phyloP scores from a whole-genome alignment of 2,888 invertebrate species.

The Aphidoletes aphidimyza region DNA sequence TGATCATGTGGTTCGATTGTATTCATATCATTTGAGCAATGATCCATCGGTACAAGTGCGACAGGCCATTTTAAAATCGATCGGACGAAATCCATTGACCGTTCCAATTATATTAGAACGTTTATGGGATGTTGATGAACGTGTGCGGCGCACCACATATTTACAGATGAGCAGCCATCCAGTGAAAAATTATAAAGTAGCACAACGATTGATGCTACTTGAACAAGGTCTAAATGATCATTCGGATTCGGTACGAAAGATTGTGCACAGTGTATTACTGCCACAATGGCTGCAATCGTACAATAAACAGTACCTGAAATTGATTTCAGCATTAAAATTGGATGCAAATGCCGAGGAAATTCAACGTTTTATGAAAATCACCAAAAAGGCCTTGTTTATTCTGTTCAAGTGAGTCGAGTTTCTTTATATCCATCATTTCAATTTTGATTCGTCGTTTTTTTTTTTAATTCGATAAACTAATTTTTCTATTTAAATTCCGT shows the following conservation, averaged over 20 bases:
- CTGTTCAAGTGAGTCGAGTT: slow-evolving; percentile 69
- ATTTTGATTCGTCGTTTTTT: slow-evolving; percentile 2
- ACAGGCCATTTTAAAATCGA: slow-evolving; percentile 75
- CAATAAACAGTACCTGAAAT: slow-evolving; percentile 75
- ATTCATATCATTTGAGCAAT: slow-evolving; percentile 75
- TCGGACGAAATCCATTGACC: slow-evolving; percentile 78
- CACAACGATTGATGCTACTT: slow-evolving; percentile 72
- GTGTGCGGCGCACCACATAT: slow-evolving; percentile 72
- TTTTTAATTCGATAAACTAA: no score
- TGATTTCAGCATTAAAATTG: slow-evolving; percentile 80
- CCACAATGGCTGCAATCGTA: slow-evolving; percentile 81
- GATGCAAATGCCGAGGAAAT: slow-evolving; percentile 75
- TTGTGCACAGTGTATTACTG: slow-evolving; percentile 70
- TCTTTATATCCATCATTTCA: neutral
- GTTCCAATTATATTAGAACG: slow-evolving; percentile 77
- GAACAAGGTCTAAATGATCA: slow-evolving; percentile 74
- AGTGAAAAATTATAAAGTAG: slow-evolving; percentile 70
- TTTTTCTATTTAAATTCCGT: no score
- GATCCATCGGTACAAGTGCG: slow-evolving; percentile 84
- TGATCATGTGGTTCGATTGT: slow-evolving; percentile 80
- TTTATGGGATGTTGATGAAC: slow-evolving; percentile 80
- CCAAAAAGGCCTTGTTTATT: slow-evolving; percentile 68
- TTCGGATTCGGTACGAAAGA: slow-evolving; percentile 68
- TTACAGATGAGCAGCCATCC: slow-evolving; percentile 67
- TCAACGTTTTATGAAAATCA: slow-evolving; percentile 70